Evolutionary conservation across 1,140 invertebrate species (phyloP).

Genomic region (Trypoxylus dichotomus): DNA sequence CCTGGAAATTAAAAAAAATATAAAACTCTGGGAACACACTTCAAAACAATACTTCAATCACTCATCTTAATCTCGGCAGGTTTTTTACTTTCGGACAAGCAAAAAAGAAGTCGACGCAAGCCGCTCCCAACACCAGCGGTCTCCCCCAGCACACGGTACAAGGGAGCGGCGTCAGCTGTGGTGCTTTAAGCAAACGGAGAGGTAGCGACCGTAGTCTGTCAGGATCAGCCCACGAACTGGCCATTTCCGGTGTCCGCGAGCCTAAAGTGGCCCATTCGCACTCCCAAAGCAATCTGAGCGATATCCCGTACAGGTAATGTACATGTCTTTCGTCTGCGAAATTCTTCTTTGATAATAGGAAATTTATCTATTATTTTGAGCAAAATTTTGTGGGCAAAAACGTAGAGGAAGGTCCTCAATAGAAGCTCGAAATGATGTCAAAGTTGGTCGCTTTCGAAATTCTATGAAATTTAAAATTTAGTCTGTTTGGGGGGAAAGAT

Average conservation of each 20-base stretch:
- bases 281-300: slow-evolving; percentile 79
- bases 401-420: no score
- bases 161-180: slow-evolving; percentile 46
- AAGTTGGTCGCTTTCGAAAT: no score
- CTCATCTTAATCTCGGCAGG: slow-evolving; percentile 54
- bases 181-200: slow-evolving; percentile 61
- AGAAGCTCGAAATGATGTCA: no score
- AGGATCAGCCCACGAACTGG: slow-evolving; percentile 77
- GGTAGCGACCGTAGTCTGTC: slow-evolving; percentile 81
- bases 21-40: no score
- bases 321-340: not conserved
- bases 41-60: no score
- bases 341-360: not conserved
- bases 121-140: slow-evolving; percentile 57
- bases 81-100: slow-evolving; percentile 87
- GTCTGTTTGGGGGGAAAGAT: no score
- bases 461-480: no score
- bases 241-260: slow-evolving; percentile 66
- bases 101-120: slow-evolving; percentile 79
- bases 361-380: not conserved
- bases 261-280: slow-evolving; percentile 73
- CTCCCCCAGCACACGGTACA: slow-evolving; percentile 49
- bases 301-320: slow-evolving; percentile 73
- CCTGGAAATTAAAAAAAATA: no score
- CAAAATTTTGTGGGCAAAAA: no score